These are phyloP conservation scores for Melanophora roralis DNA, from an alignment of 2,888 invertebrate genomes.

Conservation along the genomic window DNA sequence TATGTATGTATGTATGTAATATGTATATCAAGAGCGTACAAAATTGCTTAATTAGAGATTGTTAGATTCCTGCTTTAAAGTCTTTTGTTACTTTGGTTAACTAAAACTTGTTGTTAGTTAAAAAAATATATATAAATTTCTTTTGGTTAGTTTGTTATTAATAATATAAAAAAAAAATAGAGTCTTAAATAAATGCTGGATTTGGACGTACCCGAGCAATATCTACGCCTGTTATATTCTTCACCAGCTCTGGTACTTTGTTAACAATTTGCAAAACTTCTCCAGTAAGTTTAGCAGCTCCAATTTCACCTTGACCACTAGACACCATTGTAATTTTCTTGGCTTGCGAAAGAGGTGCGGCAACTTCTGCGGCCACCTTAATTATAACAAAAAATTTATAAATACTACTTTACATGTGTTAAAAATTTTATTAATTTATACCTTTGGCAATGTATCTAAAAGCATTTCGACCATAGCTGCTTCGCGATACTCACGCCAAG, in stretches of 20 bases:
- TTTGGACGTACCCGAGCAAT: conserved; percentile 86
- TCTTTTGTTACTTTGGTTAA: conserved; percentile 70
- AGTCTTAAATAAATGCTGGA: conserved; percentile 76
- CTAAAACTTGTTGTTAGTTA: conserved; percentile 38
- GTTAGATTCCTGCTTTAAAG: conserved; percentile 68
- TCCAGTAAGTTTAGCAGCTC: conserved; percentile 95
- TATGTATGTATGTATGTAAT: background rate
- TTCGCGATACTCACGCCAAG: conserved; percentile 96
- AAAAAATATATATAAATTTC: background rate
- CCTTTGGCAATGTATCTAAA: conserved; percentile 95
- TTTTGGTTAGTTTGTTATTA: background rate
- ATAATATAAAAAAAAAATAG: background rate
- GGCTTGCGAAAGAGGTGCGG: conserved; percentile 94
- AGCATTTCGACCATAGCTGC: conserved; percentile 98
- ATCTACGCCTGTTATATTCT: conserved; percentile 95
- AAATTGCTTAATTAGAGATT: conserved; percentile 39
- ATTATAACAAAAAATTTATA: background rate
- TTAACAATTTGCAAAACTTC: conserved; percentile 96
- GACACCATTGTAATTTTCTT: conserved; percentile 98
- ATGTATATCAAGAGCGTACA: background rate
- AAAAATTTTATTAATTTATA: conserved; percentile 73
- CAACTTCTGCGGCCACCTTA: conserved; percentile 96
- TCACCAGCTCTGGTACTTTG: conserved; percentile 93
- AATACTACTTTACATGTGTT: background rate
- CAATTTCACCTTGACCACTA: conserved; percentile 92